Conservation (phyloP, 2,113 vertebrate genomes). For the Cromileptes altivelis region DNA sequence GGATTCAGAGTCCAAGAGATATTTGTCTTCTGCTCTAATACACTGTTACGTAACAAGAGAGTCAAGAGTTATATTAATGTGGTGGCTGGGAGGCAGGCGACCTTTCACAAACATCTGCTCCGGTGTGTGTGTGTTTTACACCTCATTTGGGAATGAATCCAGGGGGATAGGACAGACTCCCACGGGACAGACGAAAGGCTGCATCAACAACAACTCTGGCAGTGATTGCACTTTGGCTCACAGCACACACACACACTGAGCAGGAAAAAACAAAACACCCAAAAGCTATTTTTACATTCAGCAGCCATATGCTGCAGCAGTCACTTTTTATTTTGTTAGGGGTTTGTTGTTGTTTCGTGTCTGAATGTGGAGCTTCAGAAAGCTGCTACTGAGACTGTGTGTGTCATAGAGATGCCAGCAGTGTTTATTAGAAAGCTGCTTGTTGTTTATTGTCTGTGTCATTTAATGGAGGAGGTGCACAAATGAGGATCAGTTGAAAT, state of each 20-base stretch:
- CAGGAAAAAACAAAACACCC: conserved; percentile 1
- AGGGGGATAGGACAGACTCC: conserved; percentile 24
- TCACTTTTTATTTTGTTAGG: conserved; percentile 26
- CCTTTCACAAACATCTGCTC: conserved; percentile 60
- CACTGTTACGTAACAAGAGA: not conserved
- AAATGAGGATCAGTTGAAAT: conserved; percentile 40
- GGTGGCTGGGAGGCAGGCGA: conserved; percentile 25
- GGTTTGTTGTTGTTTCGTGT: conserved; percentile 44
- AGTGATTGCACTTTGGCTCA: conserved; percentile 36
- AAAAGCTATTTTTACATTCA: conserved; percentile 54
- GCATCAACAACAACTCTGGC: conserved; percentile 56
- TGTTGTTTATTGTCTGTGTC: conserved; percentile 19
- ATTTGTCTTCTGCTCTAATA: conserved; percentile 21
- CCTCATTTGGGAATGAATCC: conserved; percentile 50
- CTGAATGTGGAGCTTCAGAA: conserved; percentile 24
- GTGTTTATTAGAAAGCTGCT: conserved; percentile 40
- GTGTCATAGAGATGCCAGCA: conserved; percentile 3
- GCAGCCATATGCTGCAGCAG: conserved; percentile 41
- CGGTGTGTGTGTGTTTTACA: conserved; percentile 23
- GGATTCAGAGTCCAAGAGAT: not conserved
- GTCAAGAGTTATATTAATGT: not conserved
- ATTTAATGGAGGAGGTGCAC: conserved; percentile 17
- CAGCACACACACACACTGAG: not conserved
- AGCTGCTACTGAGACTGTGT: not conserved
- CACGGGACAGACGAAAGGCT: conserved; percentile 9